Evolutionary conservation across 2,113 vertebrate genomes (phyloP).

Genomic region (Peromyscus maniculatus): DNA sequence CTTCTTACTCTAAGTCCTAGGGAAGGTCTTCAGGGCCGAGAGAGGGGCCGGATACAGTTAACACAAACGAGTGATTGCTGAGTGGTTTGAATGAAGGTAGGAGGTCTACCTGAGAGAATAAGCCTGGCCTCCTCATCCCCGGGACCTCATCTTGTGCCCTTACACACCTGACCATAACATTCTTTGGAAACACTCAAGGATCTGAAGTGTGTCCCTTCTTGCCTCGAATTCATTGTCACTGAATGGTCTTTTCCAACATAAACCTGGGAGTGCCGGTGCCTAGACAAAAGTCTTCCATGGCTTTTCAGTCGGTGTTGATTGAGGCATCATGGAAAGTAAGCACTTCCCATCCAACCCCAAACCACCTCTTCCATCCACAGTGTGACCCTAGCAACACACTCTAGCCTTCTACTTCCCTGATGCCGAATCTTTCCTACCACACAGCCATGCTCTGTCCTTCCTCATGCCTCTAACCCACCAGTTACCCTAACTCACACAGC

Average conservation of each 20-base stretch:
- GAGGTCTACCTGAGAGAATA: background rate
- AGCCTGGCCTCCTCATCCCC: background rate
- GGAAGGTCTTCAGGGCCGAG: constrained; percentile 49
- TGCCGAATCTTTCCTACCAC: background rate
- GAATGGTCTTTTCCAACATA: background rate
- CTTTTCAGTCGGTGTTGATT: background rate
- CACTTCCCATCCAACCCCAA: background rate
- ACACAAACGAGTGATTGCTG: background rate
- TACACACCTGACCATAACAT: background rate
- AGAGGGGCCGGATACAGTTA: background rate
- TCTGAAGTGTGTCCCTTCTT: background rate
- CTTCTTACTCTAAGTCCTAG: background rate
- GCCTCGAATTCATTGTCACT: background rate
- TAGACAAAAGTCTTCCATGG: background rate
- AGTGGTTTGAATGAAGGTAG: background rate
- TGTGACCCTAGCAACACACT: background rate
- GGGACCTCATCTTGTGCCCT: background rate
- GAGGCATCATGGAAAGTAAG: background rate
- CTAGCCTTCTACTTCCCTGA: background rate
- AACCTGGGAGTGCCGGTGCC: background rate
- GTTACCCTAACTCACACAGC: background rate
- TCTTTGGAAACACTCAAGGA: background rate
- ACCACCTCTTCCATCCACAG: background rate
- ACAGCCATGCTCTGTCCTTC: background rate
- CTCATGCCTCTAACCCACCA: background rate